Evolutionary conservation across 1,140 invertebrate species (phyloP).

Genomic region (Lethrus apterus): DNA sequence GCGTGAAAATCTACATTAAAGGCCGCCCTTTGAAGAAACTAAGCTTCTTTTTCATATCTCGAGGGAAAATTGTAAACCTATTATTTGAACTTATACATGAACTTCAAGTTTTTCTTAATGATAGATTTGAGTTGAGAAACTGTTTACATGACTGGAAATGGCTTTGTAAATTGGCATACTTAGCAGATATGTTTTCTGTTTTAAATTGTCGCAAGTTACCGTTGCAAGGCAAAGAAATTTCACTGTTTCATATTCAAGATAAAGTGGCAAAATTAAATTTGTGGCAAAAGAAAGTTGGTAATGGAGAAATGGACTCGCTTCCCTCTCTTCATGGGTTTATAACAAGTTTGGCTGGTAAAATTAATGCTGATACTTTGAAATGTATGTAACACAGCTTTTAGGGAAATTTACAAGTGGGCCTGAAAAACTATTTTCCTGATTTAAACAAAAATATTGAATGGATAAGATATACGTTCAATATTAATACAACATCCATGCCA

Average conservation of each 20-base stretch:
- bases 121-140: constrained; percentile 11
- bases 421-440: constrained; percentile 9
- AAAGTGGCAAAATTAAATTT: constrained; percentile 10
- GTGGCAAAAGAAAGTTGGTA: constrained; percentile 11
- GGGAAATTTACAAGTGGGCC: not conserved
- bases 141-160: constrained; percentile 7
- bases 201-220: constrained; percentile 12
- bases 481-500: constrained; percentile 14
- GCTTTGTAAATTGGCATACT: constrained; percentile 9
- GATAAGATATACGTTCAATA: constrained; percentile 11
- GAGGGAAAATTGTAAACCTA: constrained; percentile 5
- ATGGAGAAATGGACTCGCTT: constrained; percentile 4
- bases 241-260: constrained; percentile 12
- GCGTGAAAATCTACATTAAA: constrained; percentile 15
- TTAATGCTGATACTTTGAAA: constrained; percentile 13
- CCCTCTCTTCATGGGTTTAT: constrained; percentile 11
- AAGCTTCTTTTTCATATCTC: constrained; percentile 1
- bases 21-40: constrained; percentile 1
- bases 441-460: constrained; percentile 15
- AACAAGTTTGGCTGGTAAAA: constrained; percentile 7
- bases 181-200: constrained; percentile 11
- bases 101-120: constrained; percentile 7
- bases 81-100: constrained; percentile 12
- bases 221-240: constrained; percentile 15
- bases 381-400: constrained; percentile 9